Evolutionary conservation across 1,140 invertebrate genomes (phyloP).

Genomic region (Formica selysi): DNA sequence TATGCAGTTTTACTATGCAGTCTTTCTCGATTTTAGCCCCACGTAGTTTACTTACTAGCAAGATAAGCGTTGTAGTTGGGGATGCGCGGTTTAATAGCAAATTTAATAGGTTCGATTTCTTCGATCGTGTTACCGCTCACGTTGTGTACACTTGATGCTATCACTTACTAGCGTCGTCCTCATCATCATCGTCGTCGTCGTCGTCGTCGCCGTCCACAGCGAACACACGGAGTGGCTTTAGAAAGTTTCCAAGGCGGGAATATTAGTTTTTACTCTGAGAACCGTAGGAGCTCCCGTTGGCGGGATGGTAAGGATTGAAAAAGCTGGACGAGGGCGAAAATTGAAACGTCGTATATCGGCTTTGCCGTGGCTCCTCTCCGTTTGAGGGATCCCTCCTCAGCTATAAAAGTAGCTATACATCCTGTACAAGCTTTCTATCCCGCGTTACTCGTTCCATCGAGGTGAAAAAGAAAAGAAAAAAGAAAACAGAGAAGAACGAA

Average conservation of each 20-base stretch:
- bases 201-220: not conserved
- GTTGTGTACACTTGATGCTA: slow-evolving; percentile 48
- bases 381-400: slow-evolving; percentile 59
- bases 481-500: slow-evolving; percentile 40
- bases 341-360: slow-evolving; percentile 81
- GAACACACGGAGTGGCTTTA: slow-evolving; percentile 66
- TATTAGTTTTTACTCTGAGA: slow-evolving; percentile 77
- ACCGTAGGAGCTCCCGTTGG: slow-evolving; percentile 59
- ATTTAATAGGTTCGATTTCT: slow-evolving; percentile 72
- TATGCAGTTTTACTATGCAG: too few relatives aligned
- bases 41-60: not conserved
- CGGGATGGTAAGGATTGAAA: slow-evolving; percentile 65
- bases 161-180: slow-evolving; percentile 39
- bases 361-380: slow-evolving; percentile 58
- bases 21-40: not conserved
- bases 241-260: slow-evolving; percentile 80
- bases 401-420: slow-evolving; percentile 61
- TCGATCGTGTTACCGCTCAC: slow-evolving; percentile 33
- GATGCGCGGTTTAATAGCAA: slow-evolving; percentile 16
- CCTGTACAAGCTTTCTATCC: slow-evolving; percentile 57
- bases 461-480: slow-evolving; percentile 12
- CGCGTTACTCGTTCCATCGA: slow-evolving; percentile 22
- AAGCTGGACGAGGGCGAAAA: slow-evolving; percentile 76
- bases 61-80: not conserved
- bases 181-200: not conserved